Base-by-base conservation (phyloP, 1,140 invertebrate species). In the Rhyacophila brunnea region DNA sequence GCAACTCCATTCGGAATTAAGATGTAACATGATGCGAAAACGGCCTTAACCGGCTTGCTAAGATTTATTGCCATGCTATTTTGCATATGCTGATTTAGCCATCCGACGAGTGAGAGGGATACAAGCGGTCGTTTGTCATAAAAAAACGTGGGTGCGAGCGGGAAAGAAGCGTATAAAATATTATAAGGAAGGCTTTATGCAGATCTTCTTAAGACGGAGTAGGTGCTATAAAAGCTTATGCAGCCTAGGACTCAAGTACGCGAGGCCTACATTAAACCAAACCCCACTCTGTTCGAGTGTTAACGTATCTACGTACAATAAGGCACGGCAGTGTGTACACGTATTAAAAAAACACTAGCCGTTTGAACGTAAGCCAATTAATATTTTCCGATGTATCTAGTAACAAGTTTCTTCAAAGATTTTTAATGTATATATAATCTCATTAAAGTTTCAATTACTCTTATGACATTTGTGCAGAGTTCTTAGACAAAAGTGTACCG, bases 31-130 rank as follows among this genome's bases (percentile, higher is more conserved):
- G 77, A 79, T 79, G 76, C 77, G 77, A 76, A 75, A 78, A 79
- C 77, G 77, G 78, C 64, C 64, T 60, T 57, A 74, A 76, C 74
- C 64, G 58, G 60, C 76, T 70, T 74, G 69, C 71, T 69, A 73
- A 78, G 77, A 79, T 79, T 79, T 79, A 79, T 79, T 74, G 73
- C 75, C 74, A 73, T 74, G 76, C 77, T 76, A 78, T 76, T 79
- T 79, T 78, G 76, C 77, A 79, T 79, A 78, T 77, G 77, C 77
- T 79, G 77, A 79, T 79, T 79, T 79, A 79, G 75, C 77, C 77
- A 78, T 64, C 54, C 58, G 42, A 43, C 48, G 48, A 10, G 20
- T 4, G 58, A 64, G 56, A 43, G 61, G 43, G 62, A 60, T 32
- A 34, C 46, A 48, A 14, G 14, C 20, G 14, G 47, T 53, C 43